Percentiles rank a stretch among this genome's conserved stretches.
Evolutionary conservation across 1,140 invertebrate genomes (phyloP).

Genomic region (Grapholita molesta): DNA sequence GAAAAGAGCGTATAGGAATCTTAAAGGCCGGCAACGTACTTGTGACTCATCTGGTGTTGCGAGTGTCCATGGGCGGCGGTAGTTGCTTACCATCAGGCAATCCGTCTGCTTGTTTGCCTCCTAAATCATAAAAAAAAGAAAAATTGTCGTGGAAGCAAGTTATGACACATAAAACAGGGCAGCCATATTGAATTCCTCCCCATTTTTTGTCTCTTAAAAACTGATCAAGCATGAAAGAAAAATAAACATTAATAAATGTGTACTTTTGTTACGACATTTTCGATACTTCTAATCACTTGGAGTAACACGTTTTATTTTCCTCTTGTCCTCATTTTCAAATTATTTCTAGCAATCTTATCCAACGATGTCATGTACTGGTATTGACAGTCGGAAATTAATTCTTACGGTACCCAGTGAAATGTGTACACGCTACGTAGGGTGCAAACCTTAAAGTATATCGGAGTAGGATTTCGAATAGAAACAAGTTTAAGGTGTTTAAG

Average conservation of each 20-base stretch:
- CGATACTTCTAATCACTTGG: not conserved
- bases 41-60: too few species aligned
- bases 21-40: too few species aligned
- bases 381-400: not conserved
- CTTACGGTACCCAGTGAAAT: not conserved
- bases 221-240: too few species aligned
- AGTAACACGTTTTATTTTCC: not conserved
- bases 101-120: too few species aligned
- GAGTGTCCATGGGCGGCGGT: too few species aligned
- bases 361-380: not conserved
- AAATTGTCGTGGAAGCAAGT: too few species aligned
- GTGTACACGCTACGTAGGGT: not conserved
- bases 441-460: not conserved
- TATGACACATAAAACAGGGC: too few species aligned
- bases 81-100: too few species aligned
- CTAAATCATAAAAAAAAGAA: too few species aligned
- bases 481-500: not conserved
- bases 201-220: too few species aligned
- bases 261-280: not conserved
- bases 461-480: not conserved
- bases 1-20: too few species aligned
- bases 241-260: not conserved
- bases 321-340: not conserved
- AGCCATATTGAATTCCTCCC: too few species aligned
- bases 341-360: not conserved